Conservation (phyloP, 2,113 vertebrate species). For the Haplochromis burtoni region DNA sequence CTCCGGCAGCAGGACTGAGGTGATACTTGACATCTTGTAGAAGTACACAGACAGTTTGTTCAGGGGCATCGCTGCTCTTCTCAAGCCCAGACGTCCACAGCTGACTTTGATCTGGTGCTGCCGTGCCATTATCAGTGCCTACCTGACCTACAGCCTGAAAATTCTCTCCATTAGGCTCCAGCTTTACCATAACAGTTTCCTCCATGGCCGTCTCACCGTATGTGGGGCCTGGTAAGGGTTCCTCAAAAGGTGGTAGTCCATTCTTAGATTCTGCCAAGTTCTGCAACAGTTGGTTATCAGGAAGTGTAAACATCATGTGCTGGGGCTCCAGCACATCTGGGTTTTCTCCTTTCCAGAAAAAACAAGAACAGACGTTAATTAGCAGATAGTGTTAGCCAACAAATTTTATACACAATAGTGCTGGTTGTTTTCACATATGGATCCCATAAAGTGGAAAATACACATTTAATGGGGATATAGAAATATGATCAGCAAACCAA, state of each 20-base stretch:
- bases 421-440: background rate
- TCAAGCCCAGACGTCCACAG: slow-evolving; percentile 1
- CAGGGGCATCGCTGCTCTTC: background rate
- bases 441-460: background rate
- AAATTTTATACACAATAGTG: rapidly evolving
- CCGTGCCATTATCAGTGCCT: background rate
- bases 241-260: background rate
- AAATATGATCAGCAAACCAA: background rate
- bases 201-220: background rate
- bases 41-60: background rate
- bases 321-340: slow-evolving; percentile 10
- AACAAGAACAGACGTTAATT: background rate
- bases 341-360: slow-evolving; percentile 16
- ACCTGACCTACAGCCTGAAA: background rate
- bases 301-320: slow-evolving; percentile 17
- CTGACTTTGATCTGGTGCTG: background rate
- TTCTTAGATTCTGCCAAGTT: background rate
- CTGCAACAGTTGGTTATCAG: background rate
- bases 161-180: slow-evolving; percentile 4
- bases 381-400: background rate
- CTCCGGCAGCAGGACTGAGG: background rate
- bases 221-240: background rate
- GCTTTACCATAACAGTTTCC: slow-evolving; percentile 6
- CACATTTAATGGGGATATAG: background rate
- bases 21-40: slow-evolving; percentile 9